Percentiles rank a stretch among this genome's conserved stretches.
These are phyloP conservation scores for Littorina saxatilis DNA, from an alignment of 1,140 invertebrate genomes.

Conservation along the genomic window DNA sequence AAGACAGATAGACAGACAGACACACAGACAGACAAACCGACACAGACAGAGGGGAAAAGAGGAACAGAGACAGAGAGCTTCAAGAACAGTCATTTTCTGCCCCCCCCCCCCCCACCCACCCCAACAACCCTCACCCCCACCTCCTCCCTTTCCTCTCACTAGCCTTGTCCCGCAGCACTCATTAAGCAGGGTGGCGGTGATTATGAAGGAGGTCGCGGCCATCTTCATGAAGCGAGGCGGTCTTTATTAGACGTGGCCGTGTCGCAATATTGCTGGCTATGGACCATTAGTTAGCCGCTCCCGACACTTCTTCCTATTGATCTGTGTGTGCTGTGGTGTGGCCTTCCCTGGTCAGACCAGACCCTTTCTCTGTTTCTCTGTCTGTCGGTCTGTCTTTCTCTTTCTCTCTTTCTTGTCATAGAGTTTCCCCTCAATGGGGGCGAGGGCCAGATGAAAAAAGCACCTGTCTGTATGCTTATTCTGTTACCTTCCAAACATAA, in stretches of 20 bases:
- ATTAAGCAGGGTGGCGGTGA: conserved; percentile 2
- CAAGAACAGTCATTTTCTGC: too few relatives aligned
- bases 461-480: too few relatives aligned
- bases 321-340: not conserved
- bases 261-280: conserved; percentile 31
- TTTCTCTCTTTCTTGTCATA: too few relatives aligned
- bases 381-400: not conserved
- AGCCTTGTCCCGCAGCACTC: not conserved
- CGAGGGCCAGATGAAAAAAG: not conserved
- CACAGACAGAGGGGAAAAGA: too few relatives aligned
- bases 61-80: too few relatives aligned
- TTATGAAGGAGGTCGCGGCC: not conserved
- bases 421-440: not conserved
- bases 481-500: too few relatives aligned
- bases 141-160: not conserved
- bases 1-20: too few relatives aligned
- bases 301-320: conserved; percentile 7
- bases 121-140: not conserved
- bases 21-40: too few relatives aligned
- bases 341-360: too few relatives aligned
- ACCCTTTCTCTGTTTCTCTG: not conserved
- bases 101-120: not conserved
- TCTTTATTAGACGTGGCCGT: conserved; percentile 21
- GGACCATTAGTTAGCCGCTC: conserved; percentile 29
- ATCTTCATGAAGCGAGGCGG: not conserved